phyloP scores from a whole-genome alignment of 1,140 invertebrate genomes.

The Eulimnadia texana region DNA sequence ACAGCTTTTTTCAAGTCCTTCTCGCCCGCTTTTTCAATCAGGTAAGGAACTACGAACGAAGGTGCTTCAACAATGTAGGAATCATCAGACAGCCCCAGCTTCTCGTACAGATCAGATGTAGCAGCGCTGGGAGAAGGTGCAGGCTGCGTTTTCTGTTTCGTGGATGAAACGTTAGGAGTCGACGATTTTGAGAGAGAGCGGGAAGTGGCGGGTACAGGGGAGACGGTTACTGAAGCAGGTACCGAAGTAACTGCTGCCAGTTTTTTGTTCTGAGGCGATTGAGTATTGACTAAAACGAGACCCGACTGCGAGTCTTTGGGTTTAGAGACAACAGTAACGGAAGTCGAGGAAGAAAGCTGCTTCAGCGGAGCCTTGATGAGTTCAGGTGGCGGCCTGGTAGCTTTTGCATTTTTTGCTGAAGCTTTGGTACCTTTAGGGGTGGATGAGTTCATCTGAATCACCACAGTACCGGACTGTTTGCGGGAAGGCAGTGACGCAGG shows the following conservation, averaged over 20 bases:
- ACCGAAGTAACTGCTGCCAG: constrained; percentile 40
- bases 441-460: background rate
- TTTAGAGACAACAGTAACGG: background rate
- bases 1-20: constrained; percentile 48
- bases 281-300: constrained; percentile 61
- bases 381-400: constrained; percentile 2
- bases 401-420: background rate
- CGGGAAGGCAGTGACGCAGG: constrained; percentile 45
- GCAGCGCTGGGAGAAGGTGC: background rate
- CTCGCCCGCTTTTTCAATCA: constrained; percentile 46
- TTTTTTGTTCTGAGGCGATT: constrained; percentile 47
- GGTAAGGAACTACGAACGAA: constrained; percentile 79
- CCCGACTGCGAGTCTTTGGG: constrained; percentile 8
- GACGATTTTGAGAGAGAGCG: background rate
- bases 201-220: background rate
- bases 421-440: background rate
- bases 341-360: background rate
- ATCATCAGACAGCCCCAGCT: constrained; percentile 60
- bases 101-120: background rate
- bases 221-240: constrained; percentile 16
- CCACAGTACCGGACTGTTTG: constrained; percentile 29
- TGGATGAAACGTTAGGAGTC: no score
- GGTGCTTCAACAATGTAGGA: constrained; percentile 82
- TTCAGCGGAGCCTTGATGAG: constrained; percentile 3
- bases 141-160: background rate